Percentiles rank a stretch among this genome's conserved stretches.
These are phyloP conservation scores for Plagodis dolabraria DNA, from an alignment of 2,888 invertebrate genomes.

Conservation along the genomic window DNA sequence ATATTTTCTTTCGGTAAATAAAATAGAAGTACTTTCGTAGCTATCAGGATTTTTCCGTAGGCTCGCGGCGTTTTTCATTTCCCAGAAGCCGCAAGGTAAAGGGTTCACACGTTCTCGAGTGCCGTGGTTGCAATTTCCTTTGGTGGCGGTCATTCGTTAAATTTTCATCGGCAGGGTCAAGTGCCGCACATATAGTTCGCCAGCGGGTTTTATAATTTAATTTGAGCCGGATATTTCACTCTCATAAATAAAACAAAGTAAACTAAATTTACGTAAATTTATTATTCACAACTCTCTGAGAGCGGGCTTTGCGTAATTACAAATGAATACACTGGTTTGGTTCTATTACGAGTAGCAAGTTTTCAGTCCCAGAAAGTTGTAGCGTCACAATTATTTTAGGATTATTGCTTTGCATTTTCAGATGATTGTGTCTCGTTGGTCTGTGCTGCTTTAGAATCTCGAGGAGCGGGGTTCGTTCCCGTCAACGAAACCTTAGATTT, in stretches of 20 bases:
- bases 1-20: constrained; percentile 40
- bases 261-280: constrained; percentile 57
- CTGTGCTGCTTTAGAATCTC: too few species aligned
- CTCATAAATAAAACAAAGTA: constrained; percentile 61
- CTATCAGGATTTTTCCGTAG: constrained; percentile 43
- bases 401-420: too few species aligned
- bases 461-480: too few species aligned
- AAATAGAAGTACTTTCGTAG: constrained; percentile 35
- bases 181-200: constrained; percentile 45
- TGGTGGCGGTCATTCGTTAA: constrained; percentile 72
- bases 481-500: too few species aligned
- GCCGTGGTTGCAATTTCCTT: constrained; percentile 66
- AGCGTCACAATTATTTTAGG: too few species aligned
- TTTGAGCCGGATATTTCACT: constrained; percentile 58
- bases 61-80: constrained; percentile 51
- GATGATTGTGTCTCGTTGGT: too few species aligned
- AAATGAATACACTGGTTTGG: constrained; percentile 40
- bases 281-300: constrained; percentile 47
- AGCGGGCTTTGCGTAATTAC: constrained; percentile 45
- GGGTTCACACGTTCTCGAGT: constrained; percentile 56
- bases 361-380: constrained; percentile 45
- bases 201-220: constrained; percentile 60
- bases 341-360: constrained; percentile 37
- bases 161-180: constrained; percentile 67
- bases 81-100: constrained; percentile 54